phyloP scores from a whole-genome alignment of 2,113 vertebrate genomes.

The Tragulus kanchil region DNA sequence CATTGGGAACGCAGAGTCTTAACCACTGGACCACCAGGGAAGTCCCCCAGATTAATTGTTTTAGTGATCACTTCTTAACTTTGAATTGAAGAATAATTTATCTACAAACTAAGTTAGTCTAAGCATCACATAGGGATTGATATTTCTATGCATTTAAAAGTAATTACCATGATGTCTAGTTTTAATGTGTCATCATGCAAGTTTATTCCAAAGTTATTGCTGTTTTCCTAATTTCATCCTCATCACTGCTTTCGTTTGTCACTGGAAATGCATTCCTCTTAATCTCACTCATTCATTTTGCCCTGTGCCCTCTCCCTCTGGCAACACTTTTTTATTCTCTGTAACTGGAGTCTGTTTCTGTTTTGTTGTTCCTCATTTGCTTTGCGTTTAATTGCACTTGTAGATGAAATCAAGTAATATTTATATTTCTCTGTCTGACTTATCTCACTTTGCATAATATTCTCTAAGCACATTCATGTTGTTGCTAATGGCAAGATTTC shows the following conservation, averaged over 20 bases:
- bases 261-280: neutral
- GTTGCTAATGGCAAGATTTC: neutral
- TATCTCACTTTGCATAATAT: neutral
- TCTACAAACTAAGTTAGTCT: neutral
- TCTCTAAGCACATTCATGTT: neutral
- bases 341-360: neutral
- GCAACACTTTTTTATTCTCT: neutral
- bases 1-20: no score
- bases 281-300: neutral
- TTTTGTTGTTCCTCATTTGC: neutral
- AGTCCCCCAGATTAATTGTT: no score
- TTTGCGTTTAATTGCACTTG: neutral
- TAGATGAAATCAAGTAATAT: neutral
- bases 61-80: no score
- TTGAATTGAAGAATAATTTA: neutral
- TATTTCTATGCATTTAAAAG: neutral
- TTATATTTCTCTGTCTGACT: neutral
- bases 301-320: accelerated
- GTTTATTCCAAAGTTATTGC: neutral
- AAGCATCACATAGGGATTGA: neutral
- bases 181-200: neutral
- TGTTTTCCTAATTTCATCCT: neutral
- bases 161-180: neutral
- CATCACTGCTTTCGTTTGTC: neutral
- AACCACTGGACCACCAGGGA: no score